Evolutionary conservation across 1,140 invertebrate species (phyloP), one percentile per base, ranked within the genome.

Genomic region (Hesperophylax magnus): DNA sequence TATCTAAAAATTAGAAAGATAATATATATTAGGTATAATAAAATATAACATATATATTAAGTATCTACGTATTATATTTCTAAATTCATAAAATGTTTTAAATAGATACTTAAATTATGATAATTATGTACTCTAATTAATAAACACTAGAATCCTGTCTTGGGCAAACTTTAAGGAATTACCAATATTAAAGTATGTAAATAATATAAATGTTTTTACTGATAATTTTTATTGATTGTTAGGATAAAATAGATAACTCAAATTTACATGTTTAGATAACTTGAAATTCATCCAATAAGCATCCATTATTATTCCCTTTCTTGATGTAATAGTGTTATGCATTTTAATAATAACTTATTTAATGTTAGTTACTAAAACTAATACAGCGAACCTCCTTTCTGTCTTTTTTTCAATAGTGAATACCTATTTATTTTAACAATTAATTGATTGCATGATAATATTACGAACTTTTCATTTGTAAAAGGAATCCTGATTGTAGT

Each of bases 211-310:
- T 18, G 18, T 39, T 18, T 69, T 34, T 69, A 39, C 31, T 52
- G 24, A 47, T 39, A 27, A n/a, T 34, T 47, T 47, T 47, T 47
- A 47, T 47, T 47, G 39, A 47, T 47, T 47, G 39, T 47, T 47
- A 47, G 39, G 39, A 47, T 31, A 18, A 20, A 72, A 72, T 72
- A 72, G 69, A 77, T 77, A 77, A 77, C 18, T 61, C 56, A 77
- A 63, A 77, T 77, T 39, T 61, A 77, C 56, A 63, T 75, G 22
- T 77, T 60, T 63, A 60, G 75, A 20, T 77, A 63, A 52, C 22
- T 60, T 77, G 22, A 77, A 52, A 74, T 74, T 60, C 34, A 56
- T 31, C 9, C 17, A 53, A 18, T 18, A 54, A 24, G 24, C 53
- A 75, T n/a, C 47, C 31, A 34, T 24, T 34, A 27, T 75, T n/a